Evolutionary conservation across 2,113 vertebrate genomes (phyloP).

Genomic region (Psettodes erumei): DNA sequence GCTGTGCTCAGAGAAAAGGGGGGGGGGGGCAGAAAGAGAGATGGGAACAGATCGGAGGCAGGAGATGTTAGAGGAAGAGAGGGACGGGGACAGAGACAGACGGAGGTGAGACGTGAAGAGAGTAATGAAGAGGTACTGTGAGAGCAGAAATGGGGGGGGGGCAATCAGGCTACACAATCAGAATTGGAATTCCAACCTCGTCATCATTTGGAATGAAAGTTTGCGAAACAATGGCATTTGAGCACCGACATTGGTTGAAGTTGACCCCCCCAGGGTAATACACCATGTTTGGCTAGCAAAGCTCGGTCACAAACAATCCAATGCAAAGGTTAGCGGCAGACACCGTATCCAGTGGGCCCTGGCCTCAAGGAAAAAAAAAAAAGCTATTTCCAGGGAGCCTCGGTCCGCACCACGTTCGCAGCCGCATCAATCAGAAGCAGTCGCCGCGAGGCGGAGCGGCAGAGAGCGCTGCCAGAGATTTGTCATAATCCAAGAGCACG

Average conservation of each 20-base stretch:
- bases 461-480: slow-evolving; percentile 46
- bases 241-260: neutral
- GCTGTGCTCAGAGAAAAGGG: slow-evolving; percentile 62
- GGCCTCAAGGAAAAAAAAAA: neutral
- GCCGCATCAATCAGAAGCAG: slow-evolving; percentile 45
- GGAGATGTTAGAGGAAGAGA: slow-evolving; percentile 50
- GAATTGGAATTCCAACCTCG: too few relatives aligned
- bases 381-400: slow-evolving; percentile 32
- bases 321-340: slow-evolving; percentile 24
- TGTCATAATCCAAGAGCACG: slow-evolving; percentile 61
- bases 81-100: slow-evolving; percentile 45
- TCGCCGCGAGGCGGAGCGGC: slow-evolving; percentile 30
- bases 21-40: slow-evolving; percentile 52
- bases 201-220: neutral
- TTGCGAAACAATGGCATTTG: neutral
- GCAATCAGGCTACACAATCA: slow-evolving; percentile 5
- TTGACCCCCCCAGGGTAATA: too few relatives aligned
- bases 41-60: slow-evolving; percentile 44
- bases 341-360: neutral
- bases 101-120: slow-evolving; percentile 48
- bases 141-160: slow-evolving; percentile 18
- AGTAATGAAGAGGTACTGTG: slow-evolving; percentile 41
- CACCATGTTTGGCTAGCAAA: slow-evolving; percentile 7
- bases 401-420: slow-evolving; percentile 31
- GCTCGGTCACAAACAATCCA: slow-evolving; percentile 28